Percentiles rank a stretch among this genome's conserved stretches.
Evolutionary conservation across 2,113 vertebrate genomes (phyloP).

Genomic region (Astatoreochromis straeleni): DNA sequence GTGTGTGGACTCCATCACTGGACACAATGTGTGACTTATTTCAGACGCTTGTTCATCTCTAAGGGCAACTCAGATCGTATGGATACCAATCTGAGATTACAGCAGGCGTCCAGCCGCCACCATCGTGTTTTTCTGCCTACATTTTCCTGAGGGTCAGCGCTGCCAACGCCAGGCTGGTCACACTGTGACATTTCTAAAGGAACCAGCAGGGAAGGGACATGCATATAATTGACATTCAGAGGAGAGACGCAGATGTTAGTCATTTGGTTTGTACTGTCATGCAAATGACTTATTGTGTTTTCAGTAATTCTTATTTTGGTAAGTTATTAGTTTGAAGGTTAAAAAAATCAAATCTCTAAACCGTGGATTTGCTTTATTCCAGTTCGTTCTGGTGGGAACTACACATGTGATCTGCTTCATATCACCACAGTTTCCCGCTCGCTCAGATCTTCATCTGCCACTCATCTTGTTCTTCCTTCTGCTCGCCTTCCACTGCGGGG

Average conservation of each 20-base stretch:
- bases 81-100: not conserved
- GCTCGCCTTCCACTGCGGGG: not conserved
- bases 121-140: not conserved
- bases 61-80: not conserved
- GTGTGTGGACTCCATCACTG: not conserved
- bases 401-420: not conserved
- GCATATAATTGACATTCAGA: not conserved
- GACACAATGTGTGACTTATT: not conserved
- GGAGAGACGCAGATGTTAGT: not conserved
- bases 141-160: not conserved
- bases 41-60: rapidly evolving
- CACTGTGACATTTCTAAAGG: not conserved
- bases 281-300: not conserved
- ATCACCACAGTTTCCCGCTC: not conserved
- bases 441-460: not conserved
- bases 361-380: not conserved
- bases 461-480: not conserved
- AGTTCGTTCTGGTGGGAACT: not conserved
- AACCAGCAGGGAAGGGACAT: not conserved
- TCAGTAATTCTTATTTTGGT: not conserved
- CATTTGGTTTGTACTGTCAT: not conserved
- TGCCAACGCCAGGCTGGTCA: not conserved
- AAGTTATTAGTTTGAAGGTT: not conserved
- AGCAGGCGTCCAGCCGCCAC: not conserved
- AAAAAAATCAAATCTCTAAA: not conserved